Conservation (phyloP, 2,797 vertebrate species). For the Diplodus puntazzo region DNA sequence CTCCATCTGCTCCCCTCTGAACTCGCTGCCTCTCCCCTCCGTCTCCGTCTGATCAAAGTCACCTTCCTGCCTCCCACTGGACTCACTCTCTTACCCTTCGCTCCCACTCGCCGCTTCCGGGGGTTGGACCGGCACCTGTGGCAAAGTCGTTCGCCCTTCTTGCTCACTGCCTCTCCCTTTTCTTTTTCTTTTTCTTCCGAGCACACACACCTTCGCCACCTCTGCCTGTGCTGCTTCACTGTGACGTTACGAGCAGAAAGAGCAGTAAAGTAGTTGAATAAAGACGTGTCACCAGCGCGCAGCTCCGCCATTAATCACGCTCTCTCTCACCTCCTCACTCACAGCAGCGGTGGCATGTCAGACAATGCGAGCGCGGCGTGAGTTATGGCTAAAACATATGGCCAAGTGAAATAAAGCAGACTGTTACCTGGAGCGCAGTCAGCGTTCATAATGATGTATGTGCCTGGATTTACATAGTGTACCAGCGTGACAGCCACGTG, state of each 20-base stretch:
- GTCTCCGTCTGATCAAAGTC: constrained; percentile 73
- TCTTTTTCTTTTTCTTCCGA: neutral
- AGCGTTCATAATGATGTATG: constrained; percentile 53
- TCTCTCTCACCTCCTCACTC: constrained; percentile 25
- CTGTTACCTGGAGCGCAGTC: constrained; percentile 59
- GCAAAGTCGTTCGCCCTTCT: constrained; percentile 55
- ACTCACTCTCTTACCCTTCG: constrained; percentile 47
- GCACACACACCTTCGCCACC: constrained; percentile 11
- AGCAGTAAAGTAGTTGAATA: constrained; percentile 17
- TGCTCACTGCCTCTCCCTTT: neutral
- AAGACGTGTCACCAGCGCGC: constrained; percentile 10
- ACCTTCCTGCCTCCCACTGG: constrained; percentile 56
- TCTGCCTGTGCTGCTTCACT: neutral
- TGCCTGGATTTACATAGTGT: constrained; percentile 41
- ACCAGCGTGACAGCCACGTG: constrained; percentile 20
- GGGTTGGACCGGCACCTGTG: constrained; percentile 60
- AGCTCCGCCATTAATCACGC: constrained; percentile 27
- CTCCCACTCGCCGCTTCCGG: constrained; percentile 23
- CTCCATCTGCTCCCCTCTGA: constrained; percentile 75
- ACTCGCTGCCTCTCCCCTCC: constrained; percentile 45
- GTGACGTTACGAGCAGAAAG: neutral
- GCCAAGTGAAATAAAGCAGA: constrained; percentile 64
- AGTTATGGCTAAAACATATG: constrained; percentile 59
- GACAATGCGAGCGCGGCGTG: constrained; percentile 10
- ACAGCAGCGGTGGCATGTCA: constrained; percentile 23